Conservation (phyloP, 2,113 vertebrate genomes). For the Tylochromis polylepis region DNA sequence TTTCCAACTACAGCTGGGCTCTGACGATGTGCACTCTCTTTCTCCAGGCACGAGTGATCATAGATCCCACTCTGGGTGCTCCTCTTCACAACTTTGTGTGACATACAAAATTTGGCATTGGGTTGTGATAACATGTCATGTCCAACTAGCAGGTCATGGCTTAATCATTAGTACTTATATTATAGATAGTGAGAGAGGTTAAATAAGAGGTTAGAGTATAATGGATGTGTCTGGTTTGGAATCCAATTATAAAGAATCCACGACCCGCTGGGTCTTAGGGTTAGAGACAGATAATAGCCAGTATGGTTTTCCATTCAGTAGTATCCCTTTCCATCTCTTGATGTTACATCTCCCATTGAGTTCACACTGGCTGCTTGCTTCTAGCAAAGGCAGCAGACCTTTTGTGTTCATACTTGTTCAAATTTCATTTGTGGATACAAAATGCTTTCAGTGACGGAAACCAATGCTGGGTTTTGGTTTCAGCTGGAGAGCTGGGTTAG, state of each 20-base stretch:
- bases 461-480: slow-evolving; percentile 21
- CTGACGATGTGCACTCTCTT: slow-evolving; percentile 13
- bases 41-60: background rate
- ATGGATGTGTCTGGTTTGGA: background rate
- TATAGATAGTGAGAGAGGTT: background rate
- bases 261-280: background rate
- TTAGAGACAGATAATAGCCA: background rate
- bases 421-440: background rate
- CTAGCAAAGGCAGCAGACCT: background rate
- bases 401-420: background rate
- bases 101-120: background rate
- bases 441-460: background rate
- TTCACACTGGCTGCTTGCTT: background rate
- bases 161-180: background rate
- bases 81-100: background rate
- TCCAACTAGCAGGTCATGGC: slow-evolving; percentile 24
- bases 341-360: background rate
- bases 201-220: background rate
- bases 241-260: slow-evolving; percentile 5
- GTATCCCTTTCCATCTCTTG: background rate
- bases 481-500: background rate
- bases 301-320: background rate
- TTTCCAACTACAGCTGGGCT: background rate
- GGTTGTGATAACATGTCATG: slow-evolving; percentile 3
- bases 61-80: background rate